Base-by-base conservation (phyloP, 2,113 vertebrate species). In the Phocoena phocoena region DNA sequence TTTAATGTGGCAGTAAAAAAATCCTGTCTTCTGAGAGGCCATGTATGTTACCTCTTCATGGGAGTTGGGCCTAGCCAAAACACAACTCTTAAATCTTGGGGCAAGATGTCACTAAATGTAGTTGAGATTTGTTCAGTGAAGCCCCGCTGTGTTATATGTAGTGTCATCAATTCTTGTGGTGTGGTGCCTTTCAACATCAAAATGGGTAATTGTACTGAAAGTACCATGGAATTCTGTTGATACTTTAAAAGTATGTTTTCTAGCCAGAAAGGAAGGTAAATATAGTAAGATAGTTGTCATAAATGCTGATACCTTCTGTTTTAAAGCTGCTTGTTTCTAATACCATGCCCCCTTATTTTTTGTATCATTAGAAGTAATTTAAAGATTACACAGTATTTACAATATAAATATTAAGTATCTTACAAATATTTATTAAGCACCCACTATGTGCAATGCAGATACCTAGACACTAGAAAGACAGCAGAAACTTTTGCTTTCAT, bases 241-340 rank as follows among this genome's bases (percentile, higher is more conserved):
- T 83, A 23, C 68, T 94, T 63, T 14, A 71, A 71, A 70, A 73
- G 80, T 73, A 62, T 76, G 50, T 70, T 96, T 91, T 81, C 44
- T 91, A 47, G 31, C n/a, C 65, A 70, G 50, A 58, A 90, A 93
- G 15, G 63, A 82, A 20, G 47, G 28, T 74, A 60, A 50, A 82
- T 44, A 62, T 67, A 50, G 14, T 71, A 76, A 94, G 68, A 67
- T 82, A 23, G 12, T 88, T 88, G 13, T 76, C 82, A 60, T 36
- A 82, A 82, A 28, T 60, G 63, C 47, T 77, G 74, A 73, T 85
- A n/a, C 90, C 26, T 91, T 96, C 25, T 90, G 3, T 94, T 89
- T 92, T 17, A 53, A 97, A 93, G 60, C 86, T 14, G 38, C 1
- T 95, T 92, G 65, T 86, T 95, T 87, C n/a, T 90, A 67, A 95